Base-by-base conservation (phyloP, 1,140 invertebrate species). In the Cydia strobilella region DNA sequence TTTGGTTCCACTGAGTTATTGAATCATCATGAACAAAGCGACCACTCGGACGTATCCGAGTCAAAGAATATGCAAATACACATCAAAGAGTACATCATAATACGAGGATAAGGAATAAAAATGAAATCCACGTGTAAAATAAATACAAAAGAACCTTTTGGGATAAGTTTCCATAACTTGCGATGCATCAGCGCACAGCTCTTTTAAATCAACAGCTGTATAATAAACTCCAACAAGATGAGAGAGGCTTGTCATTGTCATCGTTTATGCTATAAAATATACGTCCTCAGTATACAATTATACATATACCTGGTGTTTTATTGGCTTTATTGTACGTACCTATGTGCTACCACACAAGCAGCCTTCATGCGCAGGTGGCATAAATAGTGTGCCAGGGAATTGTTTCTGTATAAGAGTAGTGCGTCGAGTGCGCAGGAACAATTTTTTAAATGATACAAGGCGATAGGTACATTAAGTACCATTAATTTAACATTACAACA, bases 1-100 rank as follows among this genome's bases (percentile, higher is more conserved):
- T 72, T 72, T 72, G 42, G 71, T 27, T 72, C 12, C 3, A 27
- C 25, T 4, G 31, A n/a, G 31, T 69, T 69, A 69, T 69, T 69
- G 65, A 69, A 69, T 69, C 65, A 69, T 69, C 65, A 69, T 9
- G 13, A 51, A 48, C 71, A 72, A 72, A 51, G 72, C 25, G 20
- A 27, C 45, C 51, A 54, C 6, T 62, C 42, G 51, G n/a, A 31
- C n/a, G 72, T 42, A 6, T 72, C 23, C 69, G 81, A 81, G 80
- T 86, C 83, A 88, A 90, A 82, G 77, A 82, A 83, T 85, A 89
- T 90, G 87, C 82, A 90, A 89, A 89, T 90, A 86, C 75, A 81
- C 81, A 78, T 84, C 86, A 87, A 84, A 81, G 54, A 84, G 82
- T 77, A 76, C 77, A 85, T 77, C 81, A 82, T 59, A 59, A 59